Conservation (phyloP, 2,113 vertebrate genomes). For the Chloropsis cyanopogon region DNA sequence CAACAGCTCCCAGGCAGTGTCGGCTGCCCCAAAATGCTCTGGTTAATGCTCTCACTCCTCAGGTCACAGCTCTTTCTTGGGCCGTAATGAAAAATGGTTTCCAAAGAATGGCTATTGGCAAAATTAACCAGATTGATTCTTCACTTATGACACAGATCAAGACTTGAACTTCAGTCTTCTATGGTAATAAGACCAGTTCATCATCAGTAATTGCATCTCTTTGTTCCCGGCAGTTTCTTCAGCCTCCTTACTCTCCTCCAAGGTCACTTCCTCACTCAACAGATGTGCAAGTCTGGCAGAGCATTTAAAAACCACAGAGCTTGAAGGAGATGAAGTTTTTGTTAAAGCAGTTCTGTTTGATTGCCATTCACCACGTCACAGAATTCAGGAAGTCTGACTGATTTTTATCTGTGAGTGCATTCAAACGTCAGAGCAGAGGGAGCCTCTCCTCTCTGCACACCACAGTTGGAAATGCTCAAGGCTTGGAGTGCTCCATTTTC, state of each 20-base stretch:
- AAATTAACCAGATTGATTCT: conserved; percentile 52
- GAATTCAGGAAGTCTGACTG: not conserved
- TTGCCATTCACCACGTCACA: not conserved
- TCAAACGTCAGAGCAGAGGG: not conserved
- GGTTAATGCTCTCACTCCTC: not conserved
- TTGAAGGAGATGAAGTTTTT: not conserved
- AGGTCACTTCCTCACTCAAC: conserved; percentile 8
- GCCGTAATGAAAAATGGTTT: conserved; percentile 2
- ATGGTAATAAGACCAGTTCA: conserved; percentile 38
- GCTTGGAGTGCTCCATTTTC: not conserved
- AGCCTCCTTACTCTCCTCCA: not conserved
- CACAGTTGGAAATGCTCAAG: not conserved
- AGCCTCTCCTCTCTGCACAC: not conserved
- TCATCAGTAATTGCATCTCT: conserved; percentile 16
- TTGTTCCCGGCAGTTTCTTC: not conserved
- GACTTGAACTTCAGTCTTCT: conserved; percentile 28
- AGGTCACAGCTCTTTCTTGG: not conserved
- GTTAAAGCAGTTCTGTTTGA: not conserved
- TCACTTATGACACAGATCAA: conserved; percentile 4
- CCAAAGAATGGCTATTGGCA: not conserved
- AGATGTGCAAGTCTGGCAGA: not conserved
- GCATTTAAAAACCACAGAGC: not conserved
- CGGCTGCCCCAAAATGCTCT: not conserved
- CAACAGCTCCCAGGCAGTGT: not conserved
- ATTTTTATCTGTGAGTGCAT: not conserved